Base-by-base conservation (phyloP, 1,140 invertebrate genomes). In the Aphelenchoides fujianensis region DNA sequence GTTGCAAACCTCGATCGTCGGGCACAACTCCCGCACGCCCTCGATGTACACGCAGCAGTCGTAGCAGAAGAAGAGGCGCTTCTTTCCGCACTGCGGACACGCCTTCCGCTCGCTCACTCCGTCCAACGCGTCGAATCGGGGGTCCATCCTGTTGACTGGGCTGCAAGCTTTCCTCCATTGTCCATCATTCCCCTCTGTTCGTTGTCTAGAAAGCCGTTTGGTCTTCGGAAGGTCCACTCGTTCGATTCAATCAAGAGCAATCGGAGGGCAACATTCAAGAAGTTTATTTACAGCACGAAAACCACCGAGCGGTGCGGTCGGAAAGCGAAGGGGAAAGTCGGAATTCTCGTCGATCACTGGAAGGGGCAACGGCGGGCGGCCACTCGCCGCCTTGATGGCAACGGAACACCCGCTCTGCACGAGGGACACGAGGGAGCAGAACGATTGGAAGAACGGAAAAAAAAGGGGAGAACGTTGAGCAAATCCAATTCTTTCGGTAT, bases 61-160 rank as follows among this genome's bases (percentile, higher is more conserved):
- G 57, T 84, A 81, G 37, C 82, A 83, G 68, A 84, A 83, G 70
- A 82, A 83, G 70, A 82, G 75, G 41, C 82, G 53, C 35, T 69
- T 84, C 16, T 63, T 31, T 3, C 72, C 63, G 62, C 81, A 82
- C 27, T 55, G 31, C 16, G 35, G 27, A 63, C 81, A 82, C 19
- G 23, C 68, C 19, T 69, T 74, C 9, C 77, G 69, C 36, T 83
- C 70, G 34, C 28, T 36, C n/a, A 78, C 28, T 1, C 31, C 70
- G n/a, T 72, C 69, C 28, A 72, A 16, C 2, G 27, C 5, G 3
- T 71, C 31, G 19, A 67, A 68, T 68, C 16, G 2, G 54, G 54
- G 30, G 1, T 69, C 69, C 67, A 69, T 12, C 23, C 30, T 19
- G 12, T 48, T 48, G 23, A 48, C 41, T 48, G 12, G 12, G 41